phyloP scores from a whole-genome alignment of 2,888 invertebrate species.

The Erynnis tages region DNA sequence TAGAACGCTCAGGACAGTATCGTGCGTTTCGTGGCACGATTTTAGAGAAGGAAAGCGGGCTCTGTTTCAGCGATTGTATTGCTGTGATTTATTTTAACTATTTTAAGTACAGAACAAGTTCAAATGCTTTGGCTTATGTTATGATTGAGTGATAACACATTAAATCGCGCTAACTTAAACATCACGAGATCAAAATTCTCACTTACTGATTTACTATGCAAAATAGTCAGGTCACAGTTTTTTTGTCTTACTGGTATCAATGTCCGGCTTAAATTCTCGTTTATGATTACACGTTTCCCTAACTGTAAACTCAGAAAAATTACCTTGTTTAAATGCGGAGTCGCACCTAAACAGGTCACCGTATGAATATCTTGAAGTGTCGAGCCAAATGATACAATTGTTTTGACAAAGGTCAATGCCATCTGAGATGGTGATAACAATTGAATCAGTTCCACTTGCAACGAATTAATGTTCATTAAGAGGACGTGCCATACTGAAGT shows the following conservation, averaged over 20 bases:
- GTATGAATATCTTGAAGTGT: constrained; percentile 9
- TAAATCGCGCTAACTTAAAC: too few species aligned
- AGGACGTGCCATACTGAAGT: constrained; percentile 33
- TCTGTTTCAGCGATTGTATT: not conserved
- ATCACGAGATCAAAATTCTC: not conserved
- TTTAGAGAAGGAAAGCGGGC: not conserved
- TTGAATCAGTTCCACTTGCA: constrained; percentile 81
- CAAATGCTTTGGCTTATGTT: not conserved
- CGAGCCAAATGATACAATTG: constrained; percentile 45
- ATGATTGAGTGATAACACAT: not conserved
- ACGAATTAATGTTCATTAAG: constrained; percentile 75
- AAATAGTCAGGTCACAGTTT: constrained; percentile 6
- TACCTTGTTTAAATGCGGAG: constrained; percentile 3
- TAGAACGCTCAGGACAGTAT: constrained; percentile 20
- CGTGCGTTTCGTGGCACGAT: constrained; percentile 7
- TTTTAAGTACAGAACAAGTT: not conserved
- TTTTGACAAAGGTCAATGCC: constrained; percentile 75
- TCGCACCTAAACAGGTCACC: constrained; percentile 18
- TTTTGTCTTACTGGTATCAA: constrained; percentile 5
- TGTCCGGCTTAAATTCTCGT: constrained; percentile 13
- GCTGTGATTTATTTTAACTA: not conserved
- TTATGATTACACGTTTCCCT: constrained; percentile 11
- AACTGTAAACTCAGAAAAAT: constrained; percentile 17
- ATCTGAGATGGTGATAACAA: constrained; percentile 71
- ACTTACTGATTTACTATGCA: not conserved